Conservation (phyloP, 2,888 invertebrate genomes). For the Microctonus aethiopoides region DNA sequence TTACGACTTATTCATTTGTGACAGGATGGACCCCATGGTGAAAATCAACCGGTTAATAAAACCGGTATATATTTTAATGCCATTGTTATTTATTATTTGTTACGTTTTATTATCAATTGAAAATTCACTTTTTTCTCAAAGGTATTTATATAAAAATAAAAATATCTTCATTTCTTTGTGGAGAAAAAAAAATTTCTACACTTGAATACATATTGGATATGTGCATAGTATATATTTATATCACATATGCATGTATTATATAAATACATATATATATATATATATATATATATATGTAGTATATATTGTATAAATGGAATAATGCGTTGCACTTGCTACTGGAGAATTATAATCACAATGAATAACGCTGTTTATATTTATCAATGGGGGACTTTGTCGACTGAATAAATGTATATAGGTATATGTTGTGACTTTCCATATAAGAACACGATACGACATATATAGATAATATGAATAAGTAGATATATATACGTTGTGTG, state of each 20-base stretch:
- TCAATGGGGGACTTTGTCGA: constrained; percentile 17
- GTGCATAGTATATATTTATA: neutral
- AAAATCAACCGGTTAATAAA: neutral
- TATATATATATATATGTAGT: neutral
- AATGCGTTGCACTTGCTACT: neutral
- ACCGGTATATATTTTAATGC: no score
- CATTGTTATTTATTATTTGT: no score
- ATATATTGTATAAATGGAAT: neutral
- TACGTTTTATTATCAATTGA: no score
- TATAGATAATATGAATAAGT: neutral
- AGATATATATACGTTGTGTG: no score
- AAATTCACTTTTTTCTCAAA: neutral
- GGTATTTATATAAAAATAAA: neutral
- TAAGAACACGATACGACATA: neutral
- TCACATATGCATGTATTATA: no score
- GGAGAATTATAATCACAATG: constrained; percentile 2
- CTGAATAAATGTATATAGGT: neutral
- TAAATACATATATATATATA: neutral
- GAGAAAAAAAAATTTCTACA: neutral
- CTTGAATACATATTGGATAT: neutral
- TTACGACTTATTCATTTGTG: constrained; percentile 14
- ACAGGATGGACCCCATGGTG: neutral
- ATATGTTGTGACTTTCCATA: neutral
- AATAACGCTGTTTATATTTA: constrained; percentile 20
- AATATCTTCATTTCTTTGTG: no score